Evolutionary conservation across 2,888 invertebrate species (phyloP).

Genomic region (Tetranychus truncatus): DNA sequence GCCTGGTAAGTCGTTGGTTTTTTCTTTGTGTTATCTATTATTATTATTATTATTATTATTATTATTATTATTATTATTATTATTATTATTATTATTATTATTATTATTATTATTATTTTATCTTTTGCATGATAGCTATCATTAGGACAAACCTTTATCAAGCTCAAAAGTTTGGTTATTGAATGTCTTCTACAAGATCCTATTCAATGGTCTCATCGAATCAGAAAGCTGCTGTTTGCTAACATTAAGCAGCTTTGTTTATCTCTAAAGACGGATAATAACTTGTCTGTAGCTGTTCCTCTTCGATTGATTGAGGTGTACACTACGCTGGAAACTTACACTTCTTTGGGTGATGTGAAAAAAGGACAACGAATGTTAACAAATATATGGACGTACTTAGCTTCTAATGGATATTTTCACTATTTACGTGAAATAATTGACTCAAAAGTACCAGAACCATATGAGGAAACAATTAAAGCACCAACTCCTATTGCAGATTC

Average conservation of each 20-base stretch:
- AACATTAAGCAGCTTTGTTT: slow-evolving; percentile 28
- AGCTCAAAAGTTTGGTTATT: slow-evolving; percentile 28
- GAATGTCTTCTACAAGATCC: slow-evolving; percentile 24
- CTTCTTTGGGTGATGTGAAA: slow-evolving; percentile 13
- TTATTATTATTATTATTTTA: neutral
- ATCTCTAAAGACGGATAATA: slow-evolving; percentile 25
- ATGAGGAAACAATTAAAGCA: slow-evolving; percentile 47
- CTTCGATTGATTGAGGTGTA: slow-evolving; percentile 54
- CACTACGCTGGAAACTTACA: slow-evolving; percentile 32
- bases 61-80: too few species aligned
- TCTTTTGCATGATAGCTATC: neutral
- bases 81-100: too few species aligned
- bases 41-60: too few species aligned
- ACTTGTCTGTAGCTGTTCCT: slow-evolving; percentile 46
- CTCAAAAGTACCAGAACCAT: slow-evolving; percentile 45
- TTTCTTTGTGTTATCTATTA: neutral
- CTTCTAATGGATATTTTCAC: slow-evolving; percentile 48
- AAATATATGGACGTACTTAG: slow-evolving; percentile 27
- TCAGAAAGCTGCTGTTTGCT: slow-evolving; percentile 24
- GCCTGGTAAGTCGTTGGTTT: neutral
- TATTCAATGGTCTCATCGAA: slow-evolving; percentile 27
- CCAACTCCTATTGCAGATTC: slow-evolving; percentile 54
- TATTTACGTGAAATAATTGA: slow-evolving; percentile 52
- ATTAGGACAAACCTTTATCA: slow-evolving; percentile 30
- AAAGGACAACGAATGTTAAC: slow-evolving; percentile 28